These are phyloP conservation scores for Phaethornis superciliosus DNA, from an alignment of 2,113 vertebrate species.

Conservation along the genomic window DNA sequence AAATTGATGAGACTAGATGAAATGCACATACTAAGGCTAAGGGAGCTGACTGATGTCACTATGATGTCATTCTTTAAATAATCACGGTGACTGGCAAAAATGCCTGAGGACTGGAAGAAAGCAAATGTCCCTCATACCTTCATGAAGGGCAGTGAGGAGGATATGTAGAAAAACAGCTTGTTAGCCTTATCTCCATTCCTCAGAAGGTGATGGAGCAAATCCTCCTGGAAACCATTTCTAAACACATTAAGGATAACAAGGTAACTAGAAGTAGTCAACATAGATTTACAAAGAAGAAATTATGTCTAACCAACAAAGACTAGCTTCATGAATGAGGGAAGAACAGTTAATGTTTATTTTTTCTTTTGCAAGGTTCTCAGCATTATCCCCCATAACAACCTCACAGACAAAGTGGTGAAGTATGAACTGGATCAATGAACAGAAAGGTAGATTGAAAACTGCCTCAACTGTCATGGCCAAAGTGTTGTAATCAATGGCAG, in stretches of 20 bases:
- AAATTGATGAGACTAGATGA: not conserved
- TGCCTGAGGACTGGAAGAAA: not conserved
- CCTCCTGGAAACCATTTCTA: not conserved
- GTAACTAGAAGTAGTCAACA: not conserved
- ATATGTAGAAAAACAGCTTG: not conserved
- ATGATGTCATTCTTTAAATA: not conserved
- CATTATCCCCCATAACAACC: not conserved
- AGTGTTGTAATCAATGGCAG: not conserved
- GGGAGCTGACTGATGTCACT: not conserved
- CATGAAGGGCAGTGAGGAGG: not conserved
- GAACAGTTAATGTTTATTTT: not conserved
- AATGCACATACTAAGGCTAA: not conserved
- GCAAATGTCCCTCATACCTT: not conserved
- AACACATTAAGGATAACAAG: not conserved
- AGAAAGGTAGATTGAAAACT: not conserved
- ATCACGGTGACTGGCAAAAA: not conserved
- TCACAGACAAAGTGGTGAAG: not conserved
- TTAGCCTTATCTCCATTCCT: not conserved
- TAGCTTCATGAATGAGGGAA: not conserved
- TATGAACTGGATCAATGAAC: not conserved
- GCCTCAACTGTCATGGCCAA: not conserved
- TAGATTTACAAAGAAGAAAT: not conserved
- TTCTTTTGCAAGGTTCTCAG: not conserved
- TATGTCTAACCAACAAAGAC: not conserved
- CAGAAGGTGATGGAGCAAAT: not conserved